phyloP scores from a whole-genome alignment of 2,797 vertebrate genomes.

The Ibycter americanus region DNA sequence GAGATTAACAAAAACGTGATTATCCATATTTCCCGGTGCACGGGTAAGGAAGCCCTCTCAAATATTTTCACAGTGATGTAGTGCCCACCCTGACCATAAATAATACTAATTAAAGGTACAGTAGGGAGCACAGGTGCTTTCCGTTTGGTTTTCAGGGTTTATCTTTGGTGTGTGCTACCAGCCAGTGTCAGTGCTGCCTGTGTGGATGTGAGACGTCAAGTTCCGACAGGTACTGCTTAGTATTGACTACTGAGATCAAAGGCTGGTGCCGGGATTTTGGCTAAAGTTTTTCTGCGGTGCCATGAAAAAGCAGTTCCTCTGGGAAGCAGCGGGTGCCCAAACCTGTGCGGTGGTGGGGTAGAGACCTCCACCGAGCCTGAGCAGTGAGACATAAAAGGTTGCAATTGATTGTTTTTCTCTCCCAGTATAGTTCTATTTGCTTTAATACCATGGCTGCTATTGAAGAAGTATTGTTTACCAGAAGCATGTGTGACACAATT shows the following conservation, averaged over 20 bases:
- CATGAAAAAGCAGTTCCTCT: background rate
- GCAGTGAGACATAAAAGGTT: background rate
- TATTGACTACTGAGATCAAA: background rate
- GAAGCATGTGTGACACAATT: background rate
- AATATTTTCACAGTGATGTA: background rate
- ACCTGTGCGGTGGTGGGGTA: background rate
- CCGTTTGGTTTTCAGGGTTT: background rate
- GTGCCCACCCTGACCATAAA: background rate
- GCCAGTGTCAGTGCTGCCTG: background rate
- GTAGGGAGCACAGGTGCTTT: background rate
- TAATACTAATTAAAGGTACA: background rate
- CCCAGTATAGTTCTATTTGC: background rate
- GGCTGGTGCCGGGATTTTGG: background rate
- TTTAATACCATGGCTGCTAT: background rate
- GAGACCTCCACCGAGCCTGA: background rate
- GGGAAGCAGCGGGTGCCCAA: background rate
- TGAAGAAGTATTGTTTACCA: constrained; percentile 27
- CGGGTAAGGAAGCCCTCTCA: background rate
- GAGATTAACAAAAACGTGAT: background rate
- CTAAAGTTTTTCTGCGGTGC: background rate
- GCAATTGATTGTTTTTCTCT: background rate
- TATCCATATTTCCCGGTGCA: background rate
- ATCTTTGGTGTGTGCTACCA: background rate
- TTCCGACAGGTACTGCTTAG: background rate
- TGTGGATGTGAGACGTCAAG: background rate